These are phyloP conservation scores for Ascidia mentula DNA, from an alignment of 23 tunicate species.

Conservation along the genomic window DNA sequence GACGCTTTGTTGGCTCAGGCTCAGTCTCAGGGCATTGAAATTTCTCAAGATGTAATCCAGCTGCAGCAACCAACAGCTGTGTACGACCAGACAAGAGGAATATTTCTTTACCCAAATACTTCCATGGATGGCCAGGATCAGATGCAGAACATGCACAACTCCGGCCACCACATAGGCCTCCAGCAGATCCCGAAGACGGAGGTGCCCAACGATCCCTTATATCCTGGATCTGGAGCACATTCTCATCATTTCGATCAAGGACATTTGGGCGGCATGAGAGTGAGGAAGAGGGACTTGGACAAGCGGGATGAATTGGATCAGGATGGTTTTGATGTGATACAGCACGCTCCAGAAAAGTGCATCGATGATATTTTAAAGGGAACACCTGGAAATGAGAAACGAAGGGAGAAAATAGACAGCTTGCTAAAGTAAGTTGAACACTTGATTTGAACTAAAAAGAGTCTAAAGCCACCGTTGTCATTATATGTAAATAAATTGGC, in stretches of 20 bases:
- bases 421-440: constrained; percentile 72
- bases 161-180: constrained; percentile 2
- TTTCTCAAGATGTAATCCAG: constrained; percentile 18
- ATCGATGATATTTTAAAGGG: constrained; percentile 85
- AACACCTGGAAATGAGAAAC: constrained; percentile 63
- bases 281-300: constrained; percentile 31
- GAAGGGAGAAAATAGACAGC: constrained; percentile 44
- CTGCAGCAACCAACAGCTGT: constrained; percentile 32
- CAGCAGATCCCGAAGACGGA: not conserved
- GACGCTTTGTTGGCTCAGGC: constrained; percentile 13
- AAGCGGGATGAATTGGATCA: constrained; percentile 33
- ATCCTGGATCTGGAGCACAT: not conserved
- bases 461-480: no score
- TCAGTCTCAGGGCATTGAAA: constrained; percentile 33
- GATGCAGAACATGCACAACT: not conserved
- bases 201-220: not conserved
- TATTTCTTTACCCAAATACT: constrained; percentile 30
- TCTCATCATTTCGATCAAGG: not conserved
- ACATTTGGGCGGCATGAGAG: not conserved
- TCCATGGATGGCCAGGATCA: not conserved
- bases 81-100: constrained; percentile 25
- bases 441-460: no score
- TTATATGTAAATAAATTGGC: no score
- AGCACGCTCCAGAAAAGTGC: constrained; percentile 51
- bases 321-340: constrained; percentile 33